Percentiles rank a stretch among this genome's conserved stretches.
Conservation (phyloP, 92 coral and sea anemone genomes). For the Isaurus tuberculatus region DNA sequence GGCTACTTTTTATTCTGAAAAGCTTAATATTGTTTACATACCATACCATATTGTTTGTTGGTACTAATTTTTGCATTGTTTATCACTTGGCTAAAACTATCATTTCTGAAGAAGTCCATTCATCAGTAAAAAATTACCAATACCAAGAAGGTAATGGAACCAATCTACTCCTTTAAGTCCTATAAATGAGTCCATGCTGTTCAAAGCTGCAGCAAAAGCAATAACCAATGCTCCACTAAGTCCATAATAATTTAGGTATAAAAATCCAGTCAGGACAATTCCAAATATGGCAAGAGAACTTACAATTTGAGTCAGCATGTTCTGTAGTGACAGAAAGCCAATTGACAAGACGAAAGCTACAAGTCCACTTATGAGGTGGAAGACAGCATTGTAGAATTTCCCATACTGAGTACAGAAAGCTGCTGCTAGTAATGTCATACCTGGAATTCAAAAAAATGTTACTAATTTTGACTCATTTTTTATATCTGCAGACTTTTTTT, state of each 20-base stretch:
- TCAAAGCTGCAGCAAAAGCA: slow-evolving; percentile 77
- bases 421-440: slow-evolving; percentile 70
- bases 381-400: slow-evolving; percentile 64
- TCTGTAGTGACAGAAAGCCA: slow-evolving; percentile 63
- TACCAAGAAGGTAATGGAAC: slow-evolving; percentile 85
- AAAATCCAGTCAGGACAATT: slow-evolving; percentile 70
- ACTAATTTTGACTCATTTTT: too few species aligned
- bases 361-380: slow-evolving; percentile 78
- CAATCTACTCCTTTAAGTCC: slow-evolving; percentile 93
- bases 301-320: slow-evolving; percentile 61
- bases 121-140: slow-evolving; percentile 75
- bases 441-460: not conserved
- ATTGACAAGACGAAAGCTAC: slow-evolving; percentile 68
- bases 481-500: too few species aligned
- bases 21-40: too few species aligned
- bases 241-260: slow-evolving; percentile 68
- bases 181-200: slow-evolving; percentile 56
- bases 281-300: slow-evolving; percentile 88
- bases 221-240: slow-evolving; percentile 76
- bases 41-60: too few species aligned
- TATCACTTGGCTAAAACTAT: not conserved
- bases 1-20: too few species aligned
- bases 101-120: slow-evolving; percentile 49
- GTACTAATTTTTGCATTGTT: not conserved
- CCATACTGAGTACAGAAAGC: slow-evolving; percentile 80